Percentiles rank a stretch among this genome's conserved stretches.
Conservation (phyloP, 2,888 invertebrate species). For the Meganola albula region DNA sequence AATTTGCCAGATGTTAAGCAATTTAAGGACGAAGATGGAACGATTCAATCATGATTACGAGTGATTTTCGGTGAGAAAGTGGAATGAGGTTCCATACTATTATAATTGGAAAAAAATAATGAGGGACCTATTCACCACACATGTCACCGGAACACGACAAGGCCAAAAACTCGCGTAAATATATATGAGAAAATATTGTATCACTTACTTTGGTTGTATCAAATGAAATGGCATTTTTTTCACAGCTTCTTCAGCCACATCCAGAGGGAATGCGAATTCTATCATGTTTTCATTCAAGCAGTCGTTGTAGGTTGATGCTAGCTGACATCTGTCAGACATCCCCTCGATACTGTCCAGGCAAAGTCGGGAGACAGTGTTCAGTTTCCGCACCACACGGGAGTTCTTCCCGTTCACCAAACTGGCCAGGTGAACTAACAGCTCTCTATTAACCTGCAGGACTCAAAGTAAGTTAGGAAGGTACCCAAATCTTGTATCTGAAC, state of each 20-base stretch:
- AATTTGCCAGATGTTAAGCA: too few species aligned
- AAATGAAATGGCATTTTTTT: slow-evolving; percentile 70
- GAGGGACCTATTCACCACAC: too few species aligned
- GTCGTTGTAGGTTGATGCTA: slow-evolving; percentile 68
- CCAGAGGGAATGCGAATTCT: slow-evolving; percentile 65
- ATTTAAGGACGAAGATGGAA: too few species aligned
- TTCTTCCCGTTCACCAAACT: slow-evolving; percentile 65
- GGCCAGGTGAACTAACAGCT: slow-evolving; percentile 59
- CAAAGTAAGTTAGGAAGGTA: too few species aligned
- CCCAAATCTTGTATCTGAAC: too few species aligned
- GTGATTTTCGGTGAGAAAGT: too few species aligned
- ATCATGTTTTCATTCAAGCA: slow-evolving; percentile 68
- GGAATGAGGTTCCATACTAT: too few species aligned
- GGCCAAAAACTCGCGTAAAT: too few species aligned
- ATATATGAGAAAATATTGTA: neutral
- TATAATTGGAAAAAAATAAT: too few species aligned
- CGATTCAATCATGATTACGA: too few species aligned
- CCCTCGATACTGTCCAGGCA: slow-evolving; percentile 67
- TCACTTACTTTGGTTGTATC: slow-evolving; percentile 65
- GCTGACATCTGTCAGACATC: slow-evolving; percentile 62
- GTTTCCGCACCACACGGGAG: slow-evolving; percentile 62
- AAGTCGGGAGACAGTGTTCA: slow-evolving; percentile 58
- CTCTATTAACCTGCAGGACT: slow-evolving; percentile 66
- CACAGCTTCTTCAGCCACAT: slow-evolving; percentile 66
- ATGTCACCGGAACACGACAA: too few species aligned